phyloP scores from a whole-genome alignment of 1,140 invertebrate genomes.

The Cataglyphis hispanica region DNA sequence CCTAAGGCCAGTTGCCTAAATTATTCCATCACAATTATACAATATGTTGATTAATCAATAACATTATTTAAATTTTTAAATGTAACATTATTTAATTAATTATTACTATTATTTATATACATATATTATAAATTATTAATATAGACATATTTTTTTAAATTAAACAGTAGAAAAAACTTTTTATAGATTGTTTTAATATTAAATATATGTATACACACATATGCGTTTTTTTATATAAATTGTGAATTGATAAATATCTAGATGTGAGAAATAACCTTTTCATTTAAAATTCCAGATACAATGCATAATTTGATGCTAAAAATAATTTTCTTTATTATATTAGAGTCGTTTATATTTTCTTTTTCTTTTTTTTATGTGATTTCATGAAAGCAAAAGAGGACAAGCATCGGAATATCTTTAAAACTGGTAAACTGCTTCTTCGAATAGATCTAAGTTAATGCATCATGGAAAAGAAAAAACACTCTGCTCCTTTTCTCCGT shows the following conservation, averaged over 20 bases:
- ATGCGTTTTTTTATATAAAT: not conserved
- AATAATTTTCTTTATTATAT: constrained; percentile 21
- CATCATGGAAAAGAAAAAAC: not conserved
- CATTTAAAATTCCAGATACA: not conserved
- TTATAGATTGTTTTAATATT: not conserved
- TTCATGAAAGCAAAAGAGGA: constrained; percentile 55
- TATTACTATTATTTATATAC: not conserved
- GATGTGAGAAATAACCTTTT: not conserved
- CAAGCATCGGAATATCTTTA: constrained; percentile 28
- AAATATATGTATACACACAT: not conserved
- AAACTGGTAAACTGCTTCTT: constrained; percentile 50
- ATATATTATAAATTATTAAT: not conserved
- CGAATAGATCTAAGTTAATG: constrained; percentile 2
- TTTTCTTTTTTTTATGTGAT: constrained; percentile 53
- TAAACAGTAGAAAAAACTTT: not conserved
- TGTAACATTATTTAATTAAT: too few species aligned
- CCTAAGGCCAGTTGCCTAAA: not conserved
- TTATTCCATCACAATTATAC: not conserved
- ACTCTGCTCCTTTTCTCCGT: not conserved
- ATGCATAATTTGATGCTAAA: constrained; percentile 9
- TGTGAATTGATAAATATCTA: not conserved
- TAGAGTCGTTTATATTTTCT: not conserved
- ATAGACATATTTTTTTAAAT: not conserved
- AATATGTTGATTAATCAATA: not conserved
- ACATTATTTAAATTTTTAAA: not conserved